Base-by-base conservation (phyloP, 1,140 invertebrate species). In the Formica selysi region DNA sequence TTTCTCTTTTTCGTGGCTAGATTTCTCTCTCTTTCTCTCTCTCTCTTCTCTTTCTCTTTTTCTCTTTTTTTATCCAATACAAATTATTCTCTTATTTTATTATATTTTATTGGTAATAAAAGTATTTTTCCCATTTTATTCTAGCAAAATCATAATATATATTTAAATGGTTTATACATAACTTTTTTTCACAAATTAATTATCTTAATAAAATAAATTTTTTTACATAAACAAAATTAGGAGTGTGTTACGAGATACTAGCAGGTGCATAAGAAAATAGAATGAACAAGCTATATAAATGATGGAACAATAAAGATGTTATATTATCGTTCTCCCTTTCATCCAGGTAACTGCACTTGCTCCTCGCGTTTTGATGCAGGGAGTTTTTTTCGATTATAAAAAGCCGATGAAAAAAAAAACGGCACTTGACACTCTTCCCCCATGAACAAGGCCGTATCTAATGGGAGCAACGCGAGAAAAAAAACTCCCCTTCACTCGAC, bases 401-500 rank as follows among this genome's bases (percentile, higher is more conserved):
- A 89, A 87, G 74, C 36, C 57, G 38, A 78, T 54, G 57, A 59
- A 64, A 74, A 87, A 74, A 87, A 91, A 86, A 74, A 48, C 44
- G 57, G 61, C 59, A 84, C 84, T 76, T 73, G 62, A 48, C 79
- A 86, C 76, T 44, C 67, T 87, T 83, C 83, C 80, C 79, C 44
- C 54, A 26, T 19, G 54, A 57, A 59, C 38, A 54, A 36, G 11
- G 10, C 57, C 73, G 87, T 59, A 26, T 26, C 87, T 91, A 89
- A 91, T 86, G 68, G 81, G 78, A 83, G 13, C 29, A n/a, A 51
- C 13, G 67, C 57, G 86, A 57, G 76, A 68, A 89, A 91, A 92
- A 92, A 93, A 92, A 86, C 90, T 91, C 92, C 92, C 91, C 91
- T 89, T 89, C 89, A 44, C 26, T 87, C 83, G 68, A 87, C 92